phyloP scores from a whole-genome alignment of 2,797 vertebrate genomes.

The Acipenser oxyrinchus region DNA sequence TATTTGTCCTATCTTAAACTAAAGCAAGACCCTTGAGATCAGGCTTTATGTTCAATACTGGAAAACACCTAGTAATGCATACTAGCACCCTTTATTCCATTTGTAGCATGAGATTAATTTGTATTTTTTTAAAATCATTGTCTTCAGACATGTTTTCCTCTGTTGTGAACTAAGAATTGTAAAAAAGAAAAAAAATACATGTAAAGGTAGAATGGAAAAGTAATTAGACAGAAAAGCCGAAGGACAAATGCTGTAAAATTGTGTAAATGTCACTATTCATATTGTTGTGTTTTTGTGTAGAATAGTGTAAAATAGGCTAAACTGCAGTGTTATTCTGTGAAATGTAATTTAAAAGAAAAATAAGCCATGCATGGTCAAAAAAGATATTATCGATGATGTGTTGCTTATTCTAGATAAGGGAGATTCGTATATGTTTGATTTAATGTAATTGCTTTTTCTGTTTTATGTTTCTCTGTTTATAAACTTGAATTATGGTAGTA shows the following conservation, averaged over 20 bases:
- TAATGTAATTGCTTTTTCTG: conserved; percentile 41
- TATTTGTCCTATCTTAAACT: too few relatives aligned
- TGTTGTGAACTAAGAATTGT: conserved; percentile 53
- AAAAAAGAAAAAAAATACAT: conserved; percentile 38
- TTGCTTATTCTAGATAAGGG: conserved; percentile 48
- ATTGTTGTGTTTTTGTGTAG: conserved; percentile 56
- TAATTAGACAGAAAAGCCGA: conserved; percentile 47
- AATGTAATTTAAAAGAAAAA: conserved; percentile 74
- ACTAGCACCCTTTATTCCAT: conserved; percentile 61
- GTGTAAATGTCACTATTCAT: conserved; percentile 67
- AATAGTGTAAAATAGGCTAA: conserved; percentile 78
- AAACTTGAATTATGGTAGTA: conserved; percentile 51
- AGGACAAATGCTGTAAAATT: conserved; percentile 68
- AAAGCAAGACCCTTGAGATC: too few relatives aligned
- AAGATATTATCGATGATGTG: conserved; percentile 33
- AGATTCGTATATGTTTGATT: conserved; percentile 41
- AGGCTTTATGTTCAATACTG: too few relatives aligned
- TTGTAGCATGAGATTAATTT: conserved; percentile 54
- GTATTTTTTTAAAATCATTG: conserved; percentile 43
- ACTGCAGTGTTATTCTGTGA: conserved; percentile 78
- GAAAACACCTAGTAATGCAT: conserved; percentile 13
- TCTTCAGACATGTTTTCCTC: conserved; percentile 42
- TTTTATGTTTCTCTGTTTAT: conserved; percentile 31
- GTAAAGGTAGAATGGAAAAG: conserved; percentile 46
- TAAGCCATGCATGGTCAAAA: conserved; percentile 62